These are phyloP conservation scores for Dermolepida albohirtum DNA, from an alignment of 2,888 invertebrate genomes.

Conservation along the genomic window DNA sequence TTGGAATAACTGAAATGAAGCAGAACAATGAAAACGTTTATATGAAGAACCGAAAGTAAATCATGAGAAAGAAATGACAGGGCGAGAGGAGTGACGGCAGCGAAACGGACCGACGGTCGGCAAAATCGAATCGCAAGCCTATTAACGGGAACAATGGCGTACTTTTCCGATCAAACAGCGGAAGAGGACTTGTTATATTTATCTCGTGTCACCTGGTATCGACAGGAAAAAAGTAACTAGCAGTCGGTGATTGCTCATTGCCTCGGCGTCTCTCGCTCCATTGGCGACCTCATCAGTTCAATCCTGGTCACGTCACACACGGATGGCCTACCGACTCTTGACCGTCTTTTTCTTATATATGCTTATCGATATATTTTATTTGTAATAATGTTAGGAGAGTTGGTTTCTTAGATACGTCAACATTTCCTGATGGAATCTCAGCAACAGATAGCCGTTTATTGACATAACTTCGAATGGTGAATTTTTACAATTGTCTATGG, in stretches of 20 bases:
- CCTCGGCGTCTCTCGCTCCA: conserved; percentile 17
- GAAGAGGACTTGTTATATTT: conserved; percentile 48
- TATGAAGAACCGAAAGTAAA: conserved; percentile 29
- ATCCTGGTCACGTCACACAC: conserved; percentile 19
- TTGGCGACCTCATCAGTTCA: conserved; percentile 33
- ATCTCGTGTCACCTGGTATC: conserved; percentile 51
- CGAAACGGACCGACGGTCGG: background rate
- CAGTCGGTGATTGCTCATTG: conserved; percentile 29
- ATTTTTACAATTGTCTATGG: no score
- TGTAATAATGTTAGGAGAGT: background rate
- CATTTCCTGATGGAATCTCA: no score
- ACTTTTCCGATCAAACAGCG: conserved; percentile 37
- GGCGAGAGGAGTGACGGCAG: background rate
- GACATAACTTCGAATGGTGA: no score
- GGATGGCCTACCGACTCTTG: conserved; percentile 15
- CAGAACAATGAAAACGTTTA: conserved; percentile 14
- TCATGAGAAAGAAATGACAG: conserved; percentile 15
- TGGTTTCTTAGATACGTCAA: no score
- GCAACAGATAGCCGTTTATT: no score
- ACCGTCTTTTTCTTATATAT: conserved; percentile 6
- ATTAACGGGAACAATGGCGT: conserved; percentile 36
- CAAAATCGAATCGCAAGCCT: conserved; percentile 32
- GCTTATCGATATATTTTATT: background rate
- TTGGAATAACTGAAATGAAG: conserved; percentile 1
- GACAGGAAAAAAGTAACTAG: conserved; percentile 50